phyloP scores from a whole-genome alignment of 2,113 vertebrate species.

The Corapipo altera region DNA sequence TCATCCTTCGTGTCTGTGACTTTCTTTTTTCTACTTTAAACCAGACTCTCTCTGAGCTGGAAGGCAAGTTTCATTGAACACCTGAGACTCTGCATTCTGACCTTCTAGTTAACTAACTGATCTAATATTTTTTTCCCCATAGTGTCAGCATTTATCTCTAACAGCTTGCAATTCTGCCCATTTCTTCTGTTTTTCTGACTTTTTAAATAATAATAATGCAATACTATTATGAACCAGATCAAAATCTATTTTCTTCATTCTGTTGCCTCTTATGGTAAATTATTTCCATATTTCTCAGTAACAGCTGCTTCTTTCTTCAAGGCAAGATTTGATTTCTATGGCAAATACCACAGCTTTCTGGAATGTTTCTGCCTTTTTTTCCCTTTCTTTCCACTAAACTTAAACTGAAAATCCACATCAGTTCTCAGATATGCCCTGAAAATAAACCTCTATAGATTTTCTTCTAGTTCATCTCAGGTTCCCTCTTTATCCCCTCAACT shows the following conservation, averaged over 20 bases:
- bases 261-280: constrained; percentile 1
- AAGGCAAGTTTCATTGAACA: background rate
- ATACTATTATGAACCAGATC: background rate
- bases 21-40: background rate
- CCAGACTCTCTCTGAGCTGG: background rate
- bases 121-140: background rate
- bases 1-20: background rate
- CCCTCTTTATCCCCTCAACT: background rate
- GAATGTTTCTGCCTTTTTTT: background rate
- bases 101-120: background rate
- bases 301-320: constrained; percentile 3
- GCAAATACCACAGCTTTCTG: constrained; percentile 15
- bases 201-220: background rate
- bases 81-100: background rate
- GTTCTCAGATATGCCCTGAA: background rate
- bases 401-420: background rate
- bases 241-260: background rate
- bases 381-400: background rate
- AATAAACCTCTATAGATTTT: background rate
- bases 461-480: background rate
- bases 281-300: background rate
- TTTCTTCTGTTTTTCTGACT: background rate
- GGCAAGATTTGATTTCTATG: background rate
- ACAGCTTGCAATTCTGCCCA: background rate
- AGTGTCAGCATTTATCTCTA: background rate